These are phyloP conservation scores for Saccopteryx leptura DNA, from an alignment of 2,113 vertebrate genomes.

Conservation along the genomic window DNA sequence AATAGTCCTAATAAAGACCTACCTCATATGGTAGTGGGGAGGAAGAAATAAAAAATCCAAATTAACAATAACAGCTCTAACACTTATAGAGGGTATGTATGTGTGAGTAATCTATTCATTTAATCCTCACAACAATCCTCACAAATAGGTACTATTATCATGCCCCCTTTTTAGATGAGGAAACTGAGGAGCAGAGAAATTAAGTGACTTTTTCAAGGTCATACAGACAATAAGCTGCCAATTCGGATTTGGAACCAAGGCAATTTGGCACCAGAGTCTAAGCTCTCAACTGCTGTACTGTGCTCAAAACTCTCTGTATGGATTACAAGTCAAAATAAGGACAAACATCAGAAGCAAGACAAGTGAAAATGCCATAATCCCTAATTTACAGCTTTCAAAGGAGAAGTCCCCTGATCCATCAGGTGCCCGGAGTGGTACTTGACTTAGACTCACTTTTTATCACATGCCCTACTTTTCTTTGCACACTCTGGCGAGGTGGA, in stretches of 20 bases:
- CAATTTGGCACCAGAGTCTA: neutral
- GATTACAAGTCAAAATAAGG: conserved; percentile 47
- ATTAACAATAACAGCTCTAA: neutral
- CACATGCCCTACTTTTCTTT: neutral
- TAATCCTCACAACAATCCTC: neutral
- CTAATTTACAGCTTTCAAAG: conserved; percentile 29
- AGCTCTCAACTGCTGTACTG: neutral
- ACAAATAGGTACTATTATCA: neutral
- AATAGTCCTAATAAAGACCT: neutral
- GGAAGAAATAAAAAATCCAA: conserved; percentile 23
- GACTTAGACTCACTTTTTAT: neutral
- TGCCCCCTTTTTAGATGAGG: conserved; percentile 26
- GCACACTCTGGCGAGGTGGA: neutral
- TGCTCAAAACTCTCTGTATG: neutral
- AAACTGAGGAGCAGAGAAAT: conserved; percentile 47
- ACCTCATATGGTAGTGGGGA: neutral
- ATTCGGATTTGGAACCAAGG: conserved; percentile 7
- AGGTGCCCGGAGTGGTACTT: neutral
- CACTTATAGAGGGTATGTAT: neutral
- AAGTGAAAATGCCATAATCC: conserved; percentile 6
- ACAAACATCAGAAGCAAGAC: neutral
- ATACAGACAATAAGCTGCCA: neutral
- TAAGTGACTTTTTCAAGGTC: neutral
- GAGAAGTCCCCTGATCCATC: neutral
- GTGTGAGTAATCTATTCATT: neutral